These are phyloP conservation scores for Drosophila arizonae DNA, from an alignment of 1,140 invertebrate species.

Conservation along the genomic window DNA sequence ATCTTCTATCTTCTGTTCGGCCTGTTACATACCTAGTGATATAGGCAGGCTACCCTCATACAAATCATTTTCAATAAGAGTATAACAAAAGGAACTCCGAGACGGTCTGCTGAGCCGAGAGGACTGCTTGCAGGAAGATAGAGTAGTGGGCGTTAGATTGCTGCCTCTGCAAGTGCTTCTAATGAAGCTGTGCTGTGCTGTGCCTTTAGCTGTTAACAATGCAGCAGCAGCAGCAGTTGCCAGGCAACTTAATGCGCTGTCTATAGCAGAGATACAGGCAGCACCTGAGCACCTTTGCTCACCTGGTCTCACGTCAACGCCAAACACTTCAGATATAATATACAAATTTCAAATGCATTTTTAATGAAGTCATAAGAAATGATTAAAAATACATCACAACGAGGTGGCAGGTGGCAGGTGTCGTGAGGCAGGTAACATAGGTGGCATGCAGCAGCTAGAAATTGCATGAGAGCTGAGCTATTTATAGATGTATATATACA, in stretches of 20 bases:
- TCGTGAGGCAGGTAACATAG: background rate
- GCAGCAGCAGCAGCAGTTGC: background rate
- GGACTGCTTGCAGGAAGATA: background rate
- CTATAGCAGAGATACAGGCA: too few relatives aligned
- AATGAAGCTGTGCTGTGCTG: conserved; percentile 35
- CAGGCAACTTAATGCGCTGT: background rate
- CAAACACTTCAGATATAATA: conserved; percentile 19
- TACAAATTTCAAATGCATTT: conserved; percentile 46
- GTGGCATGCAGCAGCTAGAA: background rate
- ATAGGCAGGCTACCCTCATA: too few relatives aligned
- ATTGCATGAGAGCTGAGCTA: background rate
- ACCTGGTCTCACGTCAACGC: conserved; percentile 5
- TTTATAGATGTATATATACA: too few relatives aligned
- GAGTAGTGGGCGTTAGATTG: background rate
- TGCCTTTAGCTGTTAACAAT: conserved; percentile 14
- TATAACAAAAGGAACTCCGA: background rate
- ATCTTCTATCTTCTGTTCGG: too few relatives aligned
- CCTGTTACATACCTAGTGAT: too few relatives aligned
- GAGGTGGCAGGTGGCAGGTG: conserved; percentile 18
- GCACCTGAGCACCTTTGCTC: background rate
- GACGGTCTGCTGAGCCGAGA: too few relatives aligned
- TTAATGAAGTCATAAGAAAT: conserved; percentile 45
- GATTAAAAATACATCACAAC: conserved; percentile 41
- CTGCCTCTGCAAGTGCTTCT: conserved; percentile 15
- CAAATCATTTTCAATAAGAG: too few relatives aligned